Percentiles rank a stretch among this genome's conserved stretches.
Conservation (phyloP, 2,888 invertebrate genomes). For the Sphinx pinastri region DNA sequence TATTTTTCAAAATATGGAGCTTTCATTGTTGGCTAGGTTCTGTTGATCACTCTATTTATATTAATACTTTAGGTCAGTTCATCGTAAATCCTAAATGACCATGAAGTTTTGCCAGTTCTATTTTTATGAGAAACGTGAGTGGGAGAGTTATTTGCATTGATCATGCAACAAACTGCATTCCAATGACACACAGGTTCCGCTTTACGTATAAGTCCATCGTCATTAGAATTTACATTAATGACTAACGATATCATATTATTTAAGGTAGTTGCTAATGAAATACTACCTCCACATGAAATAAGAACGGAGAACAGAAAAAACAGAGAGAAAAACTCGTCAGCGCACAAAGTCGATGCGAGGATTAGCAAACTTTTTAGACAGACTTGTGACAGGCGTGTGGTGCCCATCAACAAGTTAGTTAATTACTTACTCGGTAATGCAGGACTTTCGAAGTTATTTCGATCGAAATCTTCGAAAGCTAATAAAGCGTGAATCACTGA, state of each 20-base stretch:
- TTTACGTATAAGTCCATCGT: background rate
- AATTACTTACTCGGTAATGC: conserved; percentile 9
- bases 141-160: conserved; percentile 16
- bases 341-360: background rate
- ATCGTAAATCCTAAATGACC: background rate
- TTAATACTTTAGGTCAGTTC: background rate
- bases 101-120: background rate
- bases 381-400: conserved; percentile 8
- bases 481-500: conserved; percentile 38
- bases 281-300: background rate
- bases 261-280: background rate
- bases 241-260: background rate
- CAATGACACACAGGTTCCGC: conserved; percentile 12
- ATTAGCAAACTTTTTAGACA: background rate
- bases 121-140: background rate
- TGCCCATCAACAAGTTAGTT: conserved; percentile 20
- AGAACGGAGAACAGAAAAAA: background rate
- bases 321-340: background rate
- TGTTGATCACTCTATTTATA: background rate
- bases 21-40: background rate
- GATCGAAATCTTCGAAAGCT: conserved; percentile 30
- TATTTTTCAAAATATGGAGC: too few species aligned
- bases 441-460: conserved; percentile 10
- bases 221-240: background rate
- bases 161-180: background rate